A percentile compares a stretch with the other conserved stretches of the same genome.
Conservation (phyloP, 2,113 vertebrate species). For the Hystrix cristata region DNA sequence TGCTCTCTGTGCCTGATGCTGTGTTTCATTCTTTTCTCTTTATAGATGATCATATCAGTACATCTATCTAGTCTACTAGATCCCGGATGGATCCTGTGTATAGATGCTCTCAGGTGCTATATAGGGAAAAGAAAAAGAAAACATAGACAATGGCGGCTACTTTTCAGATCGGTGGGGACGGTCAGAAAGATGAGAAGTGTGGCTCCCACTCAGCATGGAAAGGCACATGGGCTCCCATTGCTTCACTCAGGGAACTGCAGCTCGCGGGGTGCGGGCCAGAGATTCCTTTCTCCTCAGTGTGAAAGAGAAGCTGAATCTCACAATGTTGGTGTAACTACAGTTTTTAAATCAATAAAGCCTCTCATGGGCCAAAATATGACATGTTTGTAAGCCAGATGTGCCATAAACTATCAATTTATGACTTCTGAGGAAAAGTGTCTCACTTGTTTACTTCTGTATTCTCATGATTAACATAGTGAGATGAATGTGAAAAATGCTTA, state of each 20-base stretch:
- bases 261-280: fast-evolving
- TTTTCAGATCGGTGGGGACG: neutral
- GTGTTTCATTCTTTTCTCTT: neutral
- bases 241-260: neutral
- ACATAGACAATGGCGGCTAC: neutral
- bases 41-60: neutral
- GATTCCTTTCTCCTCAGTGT: neutral
- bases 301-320: neutral
- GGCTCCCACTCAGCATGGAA: too few species aligned
- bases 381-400: neutral
- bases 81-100: neutral
- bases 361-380: neutral
- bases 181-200: neutral
- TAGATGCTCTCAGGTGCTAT: neutral
- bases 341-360: neutral
- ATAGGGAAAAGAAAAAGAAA: neutral
- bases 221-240: too few species aligned
- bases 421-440: neutral
- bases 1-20: neutral
- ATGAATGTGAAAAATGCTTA: neutral
- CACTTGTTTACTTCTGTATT: neutral
- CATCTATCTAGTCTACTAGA: neutral
- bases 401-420: fast-evolving
- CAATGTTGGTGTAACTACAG: neutral
- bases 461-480: neutral